Conservation (phyloP, 2,113 vertebrate genomes). For the Sylvia atricapilla region DNA sequence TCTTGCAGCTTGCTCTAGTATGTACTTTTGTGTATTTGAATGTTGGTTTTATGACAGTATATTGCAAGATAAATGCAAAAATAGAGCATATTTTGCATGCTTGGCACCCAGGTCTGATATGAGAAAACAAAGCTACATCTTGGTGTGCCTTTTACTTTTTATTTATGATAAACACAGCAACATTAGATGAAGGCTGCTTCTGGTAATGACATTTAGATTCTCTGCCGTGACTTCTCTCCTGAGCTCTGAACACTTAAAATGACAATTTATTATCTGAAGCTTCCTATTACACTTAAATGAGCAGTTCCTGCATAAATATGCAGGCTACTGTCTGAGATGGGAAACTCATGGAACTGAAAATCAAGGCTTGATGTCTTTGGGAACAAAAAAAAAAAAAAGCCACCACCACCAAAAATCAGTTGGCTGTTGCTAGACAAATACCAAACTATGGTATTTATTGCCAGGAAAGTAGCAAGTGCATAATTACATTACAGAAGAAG, state of each 20-base stretch:
- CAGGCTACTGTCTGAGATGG: neutral
- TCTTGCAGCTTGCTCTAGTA: neutral
- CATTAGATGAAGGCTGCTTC: neutral
- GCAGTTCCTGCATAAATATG: neutral
- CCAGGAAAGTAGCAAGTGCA: slow-evolving; percentile 68
- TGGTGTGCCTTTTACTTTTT: neutral
- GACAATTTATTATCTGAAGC: neutral
- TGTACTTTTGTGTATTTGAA: rapidly evolving
- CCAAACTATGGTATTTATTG: slow-evolving; percentile 64
- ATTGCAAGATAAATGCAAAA: neutral
- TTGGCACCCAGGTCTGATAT: neutral
- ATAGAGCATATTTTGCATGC: neutral
- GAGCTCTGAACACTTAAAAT: neutral
- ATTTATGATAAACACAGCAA: neutral
- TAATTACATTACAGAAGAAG: slow-evolving; percentile 72
- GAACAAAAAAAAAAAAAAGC: neutral
- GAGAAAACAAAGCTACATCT: neutral
- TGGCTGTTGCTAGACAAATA: slow-evolving; percentile 58
- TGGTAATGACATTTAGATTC: neutral
- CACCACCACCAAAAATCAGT: neutral
- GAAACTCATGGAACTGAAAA: neutral
- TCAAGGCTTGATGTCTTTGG: neutral
- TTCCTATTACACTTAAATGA: neutral
- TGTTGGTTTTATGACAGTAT: neutral
- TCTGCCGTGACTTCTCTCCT: neutral